A percentile compares a stretch with the other conserved stretches of the same genome.
Evolutionary conservation across 2,888 invertebrate genomes (phyloP).

Genomic region (Ormyrus nitidulus): DNA sequence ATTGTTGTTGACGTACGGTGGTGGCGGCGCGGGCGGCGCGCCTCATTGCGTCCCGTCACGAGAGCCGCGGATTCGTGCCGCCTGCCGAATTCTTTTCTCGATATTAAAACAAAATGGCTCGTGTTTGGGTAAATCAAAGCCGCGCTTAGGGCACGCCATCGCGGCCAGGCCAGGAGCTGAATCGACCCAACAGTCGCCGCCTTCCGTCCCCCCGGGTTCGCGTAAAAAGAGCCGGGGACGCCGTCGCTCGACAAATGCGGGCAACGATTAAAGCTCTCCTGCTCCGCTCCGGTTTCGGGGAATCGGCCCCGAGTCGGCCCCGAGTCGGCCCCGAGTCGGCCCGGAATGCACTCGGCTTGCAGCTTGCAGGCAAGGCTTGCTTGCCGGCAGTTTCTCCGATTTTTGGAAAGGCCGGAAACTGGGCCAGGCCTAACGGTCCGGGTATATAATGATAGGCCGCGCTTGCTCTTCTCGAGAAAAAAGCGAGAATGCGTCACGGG

Average conservation of each 20-base stretch:
- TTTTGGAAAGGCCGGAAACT: too few relatives aligned
- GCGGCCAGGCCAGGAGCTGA: constrained; percentile 18
- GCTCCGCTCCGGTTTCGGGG: too few relatives aligned
- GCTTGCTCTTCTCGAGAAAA: constrained; percentile 62
- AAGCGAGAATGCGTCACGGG: constrained; percentile 64
- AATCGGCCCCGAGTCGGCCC: too few relatives aligned
- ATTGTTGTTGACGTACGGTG: constrained; percentile 65
- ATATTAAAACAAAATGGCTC: constrained; percentile 61
- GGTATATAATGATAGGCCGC: constrained; percentile 63
- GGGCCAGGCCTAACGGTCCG: too few relatives aligned
- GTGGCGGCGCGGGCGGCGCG: constrained; percentile 41
- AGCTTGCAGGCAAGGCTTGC: too few relatives aligned
- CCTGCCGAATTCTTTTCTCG: neutral
- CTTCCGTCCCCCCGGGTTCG: too few relatives aligned
- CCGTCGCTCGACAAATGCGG: too few relatives aligned
- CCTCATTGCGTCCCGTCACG: constrained; percentile 67
- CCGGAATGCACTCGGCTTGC: too few relatives aligned
- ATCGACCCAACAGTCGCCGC: constrained; percentile 63
- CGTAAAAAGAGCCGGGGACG: too few relatives aligned
- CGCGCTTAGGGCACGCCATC: constrained; percentile 56
- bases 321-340: too few relatives aligned
- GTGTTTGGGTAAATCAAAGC: constrained; percentile 53
- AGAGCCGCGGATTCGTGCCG: constrained; percentile 50
- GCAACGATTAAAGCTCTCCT: too few relatives aligned
- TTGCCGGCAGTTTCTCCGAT: constrained; percentile 31